Evolutionary conservation across 2,797 vertebrate species (phyloP).

Genomic region (Yasuhikotakia modesta): DNA sequence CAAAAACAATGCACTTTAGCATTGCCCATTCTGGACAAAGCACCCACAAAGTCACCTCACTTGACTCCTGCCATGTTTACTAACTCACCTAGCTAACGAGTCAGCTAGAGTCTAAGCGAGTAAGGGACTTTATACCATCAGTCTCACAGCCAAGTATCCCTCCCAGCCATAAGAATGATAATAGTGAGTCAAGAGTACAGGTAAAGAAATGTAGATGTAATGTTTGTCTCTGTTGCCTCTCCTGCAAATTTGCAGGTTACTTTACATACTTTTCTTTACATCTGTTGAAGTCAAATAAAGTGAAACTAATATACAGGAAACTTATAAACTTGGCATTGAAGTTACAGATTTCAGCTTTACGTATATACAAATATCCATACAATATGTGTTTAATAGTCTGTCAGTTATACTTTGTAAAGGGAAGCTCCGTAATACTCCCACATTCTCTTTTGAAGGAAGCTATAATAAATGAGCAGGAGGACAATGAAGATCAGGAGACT

Average conservation of each 20-base stretch:
- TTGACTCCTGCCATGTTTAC: conserved; percentile 54
- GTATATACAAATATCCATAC: too few relatives aligned
- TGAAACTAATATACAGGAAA: too few relatives aligned
- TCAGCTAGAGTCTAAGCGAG: conserved; percentile 42
- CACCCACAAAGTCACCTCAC: not conserved
- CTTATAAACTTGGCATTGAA: too few relatives aligned
- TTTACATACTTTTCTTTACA: too few relatives aligned
- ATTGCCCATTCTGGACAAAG: not conserved
- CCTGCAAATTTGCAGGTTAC: too few relatives aligned
- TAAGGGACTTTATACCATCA: conserved; percentile 39
- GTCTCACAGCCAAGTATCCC: conserved; percentile 44
- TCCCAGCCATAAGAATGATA: conserved; percentile 55
- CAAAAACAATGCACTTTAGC: conserved; percentile 1
- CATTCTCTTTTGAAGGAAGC: conserved; percentile 33
- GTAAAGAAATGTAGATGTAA: conserved; percentile 49
- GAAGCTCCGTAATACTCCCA: not conserved
- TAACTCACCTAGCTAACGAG: too few relatives aligned
- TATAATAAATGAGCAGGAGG: conserved; percentile 59
- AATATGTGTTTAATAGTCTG: not conserved
- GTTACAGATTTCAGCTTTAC: too few relatives aligned
- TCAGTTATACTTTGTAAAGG: too few relatives aligned
- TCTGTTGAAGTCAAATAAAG: too few relatives aligned
- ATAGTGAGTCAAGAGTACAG: conserved; percentile 54
- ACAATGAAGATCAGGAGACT: conserved; percentile 55
- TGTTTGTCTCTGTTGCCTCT: too few relatives aligned